A percentile compares a stretch with the other conserved stretches of the same genome.
Evolutionary conservation across 64 coral and sea anemone genomes (phyloP).

Genomic region (Porites lutea): DNA sequence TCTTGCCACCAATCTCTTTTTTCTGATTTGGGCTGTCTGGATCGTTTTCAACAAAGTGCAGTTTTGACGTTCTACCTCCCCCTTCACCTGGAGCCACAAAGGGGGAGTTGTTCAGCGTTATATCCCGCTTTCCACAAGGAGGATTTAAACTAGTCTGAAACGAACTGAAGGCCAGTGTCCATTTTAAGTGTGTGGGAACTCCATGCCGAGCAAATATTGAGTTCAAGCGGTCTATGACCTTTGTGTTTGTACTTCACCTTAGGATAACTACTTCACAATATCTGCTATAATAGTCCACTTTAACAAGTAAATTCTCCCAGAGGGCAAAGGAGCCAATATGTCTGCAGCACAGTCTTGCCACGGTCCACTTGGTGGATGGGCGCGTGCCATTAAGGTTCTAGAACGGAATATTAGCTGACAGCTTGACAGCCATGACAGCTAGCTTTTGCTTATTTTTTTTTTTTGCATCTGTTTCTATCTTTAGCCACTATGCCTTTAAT

Average conservation of each 20-base stretch:
- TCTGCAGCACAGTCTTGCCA: constrained; percentile 5
- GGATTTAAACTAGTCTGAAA: not conserved
- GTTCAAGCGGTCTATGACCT: not conserved
- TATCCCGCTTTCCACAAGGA: not conserved
- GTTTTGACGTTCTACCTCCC: not conserved
- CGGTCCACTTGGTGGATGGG: not conserved
- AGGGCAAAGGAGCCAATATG: not conserved
- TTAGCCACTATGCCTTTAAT: not conserved
- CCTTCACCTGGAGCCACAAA: not conserved
- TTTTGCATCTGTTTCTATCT: not conserved
- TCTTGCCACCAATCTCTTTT: not conserved
- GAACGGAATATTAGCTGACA: not conserved
- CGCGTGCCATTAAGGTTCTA: not conserved
- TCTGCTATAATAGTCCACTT: constrained; percentile 5
- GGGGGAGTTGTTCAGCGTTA: not conserved
- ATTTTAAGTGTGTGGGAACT: not conserved
- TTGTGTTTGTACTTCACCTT: not conserved
- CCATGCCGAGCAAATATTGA: not conserved
- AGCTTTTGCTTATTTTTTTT: not conserved
- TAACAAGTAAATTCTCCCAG: not conserved
- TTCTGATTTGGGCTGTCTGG: not conserved
- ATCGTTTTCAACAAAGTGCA: not conserved
- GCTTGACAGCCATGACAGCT: not conserved
- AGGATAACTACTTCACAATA: not conserved
- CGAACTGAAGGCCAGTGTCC: not conserved